Evolutionary conservation across 2,888 invertebrate species (phyloP).

Genomic region (Noctua janthina): DNA sequence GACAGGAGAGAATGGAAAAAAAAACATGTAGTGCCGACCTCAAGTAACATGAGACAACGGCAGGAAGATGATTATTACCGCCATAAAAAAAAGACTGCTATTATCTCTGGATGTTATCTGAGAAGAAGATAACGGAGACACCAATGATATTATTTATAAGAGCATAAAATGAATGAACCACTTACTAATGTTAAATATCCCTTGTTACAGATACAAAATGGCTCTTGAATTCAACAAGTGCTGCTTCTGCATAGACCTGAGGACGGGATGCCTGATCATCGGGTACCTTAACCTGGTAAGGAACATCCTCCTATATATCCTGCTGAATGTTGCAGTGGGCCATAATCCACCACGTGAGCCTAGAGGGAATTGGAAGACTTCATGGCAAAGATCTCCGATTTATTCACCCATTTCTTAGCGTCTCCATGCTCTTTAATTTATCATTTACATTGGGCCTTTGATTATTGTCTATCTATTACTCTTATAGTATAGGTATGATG

Average conservation of each 20-base stretch:
- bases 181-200: background rate
- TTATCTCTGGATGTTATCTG: background rate
- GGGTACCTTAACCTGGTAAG: constrained; percentile 76
- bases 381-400: background rate
- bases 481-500: background rate
- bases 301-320: background rate
- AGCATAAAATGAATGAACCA: background rate
- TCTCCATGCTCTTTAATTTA: background rate
- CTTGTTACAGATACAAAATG: constrained; percentile 69
- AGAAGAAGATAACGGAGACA: background rate
- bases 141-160: background rate
- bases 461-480: background rate
- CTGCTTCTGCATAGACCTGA: constrained; percentile 76
- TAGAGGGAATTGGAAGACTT: background rate
- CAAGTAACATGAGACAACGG: too few relatives aligned
- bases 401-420: background rate
- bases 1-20: too few relatives aligned
- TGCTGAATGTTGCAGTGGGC: background rate
- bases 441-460: background rate
- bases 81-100: too few relatives aligned
- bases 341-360: background rate
- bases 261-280: constrained; percentile 76
- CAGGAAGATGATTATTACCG: too few relatives aligned
- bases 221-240: constrained; percentile 68
- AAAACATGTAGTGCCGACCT: too few relatives aligned